Evolutionary conservation across 2,797 vertebrate genomes (phyloP).

Genomic region (Xenopus petersii): DNA sequence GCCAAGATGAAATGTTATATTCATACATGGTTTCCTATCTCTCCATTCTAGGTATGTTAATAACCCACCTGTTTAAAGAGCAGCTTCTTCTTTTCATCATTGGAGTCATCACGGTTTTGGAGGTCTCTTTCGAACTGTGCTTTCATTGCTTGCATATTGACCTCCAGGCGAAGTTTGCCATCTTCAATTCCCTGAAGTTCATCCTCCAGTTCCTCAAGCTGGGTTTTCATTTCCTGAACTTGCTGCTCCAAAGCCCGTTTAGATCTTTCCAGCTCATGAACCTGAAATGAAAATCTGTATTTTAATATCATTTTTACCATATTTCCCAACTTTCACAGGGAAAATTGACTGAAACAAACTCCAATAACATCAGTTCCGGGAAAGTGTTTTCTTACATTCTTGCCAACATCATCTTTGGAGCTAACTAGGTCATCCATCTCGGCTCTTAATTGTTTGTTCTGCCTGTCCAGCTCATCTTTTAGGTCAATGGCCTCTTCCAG

Average conservation of each 20-base stretch:
- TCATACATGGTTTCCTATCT: too few relatives aligned
- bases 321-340: too few relatives aligned
- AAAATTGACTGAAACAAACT: too few relatives aligned
- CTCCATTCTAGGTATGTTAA: too few relatives aligned
- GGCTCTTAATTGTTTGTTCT: slow-evolving; percentile 79
- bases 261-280: slow-evolving; percentile 85
- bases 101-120: slow-evolving; percentile 80
- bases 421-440: slow-evolving; percentile 90
- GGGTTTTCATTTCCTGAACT: slow-evolving; percentile 73
- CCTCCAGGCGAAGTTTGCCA: slow-evolving; percentile 83
- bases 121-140: slow-evolving; percentile 88
- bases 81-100: slow-evolving; percentile 82
- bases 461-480: slow-evolving; percentile 80
- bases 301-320: background rate
- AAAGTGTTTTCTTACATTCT: slow-evolving; percentile 69
- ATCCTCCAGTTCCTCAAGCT: slow-evolving; percentile 87
- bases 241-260: slow-evolving; percentile 78
- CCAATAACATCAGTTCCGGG: too few relatives aligned
- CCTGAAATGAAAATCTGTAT: slow-evolving; percentile 59
- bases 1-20: too few relatives aligned
- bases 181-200: slow-evolving; percentile 83
- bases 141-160: slow-evolving; percentile 86
- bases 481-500: slow-evolving; percentile 81
- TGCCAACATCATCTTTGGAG: slow-evolving; percentile 88
- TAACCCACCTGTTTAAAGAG: slow-evolving; percentile 82